Base-by-base conservation (phyloP, 2,888 invertebrate genomes). In the Aspidapion aeneum region DNA sequence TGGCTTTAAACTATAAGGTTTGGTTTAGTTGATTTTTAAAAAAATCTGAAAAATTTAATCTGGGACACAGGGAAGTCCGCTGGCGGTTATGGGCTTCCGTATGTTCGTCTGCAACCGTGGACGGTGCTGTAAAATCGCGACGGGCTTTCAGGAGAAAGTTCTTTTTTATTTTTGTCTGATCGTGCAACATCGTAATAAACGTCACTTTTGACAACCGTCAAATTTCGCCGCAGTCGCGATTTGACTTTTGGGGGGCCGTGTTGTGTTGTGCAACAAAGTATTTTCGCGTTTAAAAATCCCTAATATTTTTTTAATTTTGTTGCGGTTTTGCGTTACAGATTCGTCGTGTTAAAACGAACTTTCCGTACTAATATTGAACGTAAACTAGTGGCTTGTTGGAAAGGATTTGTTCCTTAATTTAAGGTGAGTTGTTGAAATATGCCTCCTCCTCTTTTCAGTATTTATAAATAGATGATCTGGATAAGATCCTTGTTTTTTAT, bases 181-280 rank as follows among this genome's bases (percentile, higher is more conserved):
- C n/a, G n/a, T n/a, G n/a, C n/a, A n/a, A n/a, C n/a, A n/a, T n/a
- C n/a, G n/a, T n/a, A n/a, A n/a, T n/a, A n/a, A n/a, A n/a, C n/a
- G 35, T 35, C 35, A 35, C 35, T 7, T 35, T 35, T 35, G 35
- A 52, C 19, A 52, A 9, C 52, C 52, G n/a, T 12, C 9, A 48
- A 17, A 19, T 52, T n/a, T 52, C n/a, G 9, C 9, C 9, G 52
- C 52, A 52, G 52, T 52, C 57, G 62, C 58, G 54, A 50, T 61
- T 58, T 64, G 64, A 64, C 64, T 18, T 64, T 62, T 64, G 64
- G 58, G 61, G 61, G 55, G 58, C 58, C 21, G 61, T 19, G 57
- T 63, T 61, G 52, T 61, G 57, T n/a, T 19, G 52, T 19, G 52
- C 35, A 35, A 35, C 12, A 7, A 35, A 35, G 35, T 35, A 7